These are phyloP conservation scores for Lamproptera curius DNA, from an alignment of 2,888 invertebrate genomes.

Conservation along the genomic window DNA sequence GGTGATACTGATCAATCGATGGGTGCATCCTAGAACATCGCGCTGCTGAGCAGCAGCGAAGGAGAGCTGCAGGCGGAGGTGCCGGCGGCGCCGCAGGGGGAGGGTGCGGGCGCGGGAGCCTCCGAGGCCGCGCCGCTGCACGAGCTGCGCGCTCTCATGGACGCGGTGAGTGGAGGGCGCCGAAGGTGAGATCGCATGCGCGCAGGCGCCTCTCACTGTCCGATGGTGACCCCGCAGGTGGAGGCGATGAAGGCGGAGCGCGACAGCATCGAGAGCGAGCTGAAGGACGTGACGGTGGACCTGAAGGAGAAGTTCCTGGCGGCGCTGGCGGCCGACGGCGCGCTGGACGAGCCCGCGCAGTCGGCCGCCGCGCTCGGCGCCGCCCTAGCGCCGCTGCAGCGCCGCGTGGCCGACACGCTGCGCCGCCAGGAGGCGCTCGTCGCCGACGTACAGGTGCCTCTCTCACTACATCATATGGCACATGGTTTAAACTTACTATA, in stretches of 20 bases:
- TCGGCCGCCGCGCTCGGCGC: conserved; percentile 90
- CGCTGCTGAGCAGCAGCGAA: conserved; percentile 87
- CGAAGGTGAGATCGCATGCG: not conserved
- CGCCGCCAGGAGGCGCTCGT: conserved; percentile 81
- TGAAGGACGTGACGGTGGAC: conserved; percentile 82
- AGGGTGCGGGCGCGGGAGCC: conserved; percentile 68
- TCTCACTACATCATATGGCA: not conserved
- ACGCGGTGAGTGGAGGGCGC: conserved; percentile 40
- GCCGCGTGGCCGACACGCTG: conserved; percentile 86
- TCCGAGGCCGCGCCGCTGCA: conserved; percentile 75
- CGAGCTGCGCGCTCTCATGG: conserved; percentile 87
- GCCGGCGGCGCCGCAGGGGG: conserved; percentile 79
- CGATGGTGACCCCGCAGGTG: conserved; percentile 68
- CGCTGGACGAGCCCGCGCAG: conserved; percentile 89
- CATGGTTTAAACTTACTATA: too few relatives aligned
- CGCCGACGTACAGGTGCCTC: conserved; percentile 13
- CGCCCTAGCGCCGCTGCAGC: conserved; percentile 86
- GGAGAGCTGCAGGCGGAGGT: conserved; percentile 83
- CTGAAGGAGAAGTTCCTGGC: conserved; percentile 90
- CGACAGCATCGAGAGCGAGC: conserved; percentile 86
- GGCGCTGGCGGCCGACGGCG: conserved; percentile 91
- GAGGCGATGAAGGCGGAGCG: conserved; percentile 93
- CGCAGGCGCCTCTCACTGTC: not conserved
- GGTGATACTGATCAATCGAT: too few relatives aligned
- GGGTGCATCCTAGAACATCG: conserved; percentile 84